Base-by-base conservation (phyloP, 1,140 invertebrate genomes). In the Pentalonia nigronervosa region DNA sequence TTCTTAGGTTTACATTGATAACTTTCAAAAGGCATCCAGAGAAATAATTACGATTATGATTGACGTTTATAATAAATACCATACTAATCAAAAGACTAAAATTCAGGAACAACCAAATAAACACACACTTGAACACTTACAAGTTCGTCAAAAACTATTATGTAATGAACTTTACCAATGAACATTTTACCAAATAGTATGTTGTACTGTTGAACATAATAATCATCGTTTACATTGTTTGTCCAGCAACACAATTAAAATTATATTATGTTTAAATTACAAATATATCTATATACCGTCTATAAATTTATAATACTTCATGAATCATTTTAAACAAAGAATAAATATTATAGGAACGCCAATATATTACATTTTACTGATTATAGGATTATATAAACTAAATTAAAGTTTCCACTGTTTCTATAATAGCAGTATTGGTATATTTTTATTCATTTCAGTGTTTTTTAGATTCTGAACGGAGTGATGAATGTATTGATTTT, bases 31-130 rank as follows among this genome's bases (percentile, higher is more conserved):
- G n/a, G 89, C 89, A 30, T 67, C 60, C 0, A 90, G 25, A 45
- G 89, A 90, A 90, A 60, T 90, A 20, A 90, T 11, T n/a, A 90
- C 23, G 1, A 90, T 90, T 67, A 60, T 90, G 53, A 90, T 90
- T 45, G 36, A 60, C 25, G 89, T 67, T 30, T 67, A 67, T 20
- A 90, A 90, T 47, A 67, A 90, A 20, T 67, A 45, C 21, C 50
- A 47, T 45, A 67, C 8, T 45, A 90, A 45, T 90, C 8, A 60
- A 90, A 60, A 67, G 7, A 30, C 36, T 7, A 36, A 45, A 67
- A 90, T 41, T 7, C 36, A 67, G 25, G 67, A 90, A n/a, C 89
- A 60, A 45, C 56, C 53, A 67, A 90, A 67, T 67, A 67, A 90
- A 90, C 56, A 90, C 21, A 90, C 36, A 0, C 8, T 45, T n/a